phyloP scores from a whole-genome alignment of 2,797 vertebrate species.

The Pristis pectinata region DNA sequence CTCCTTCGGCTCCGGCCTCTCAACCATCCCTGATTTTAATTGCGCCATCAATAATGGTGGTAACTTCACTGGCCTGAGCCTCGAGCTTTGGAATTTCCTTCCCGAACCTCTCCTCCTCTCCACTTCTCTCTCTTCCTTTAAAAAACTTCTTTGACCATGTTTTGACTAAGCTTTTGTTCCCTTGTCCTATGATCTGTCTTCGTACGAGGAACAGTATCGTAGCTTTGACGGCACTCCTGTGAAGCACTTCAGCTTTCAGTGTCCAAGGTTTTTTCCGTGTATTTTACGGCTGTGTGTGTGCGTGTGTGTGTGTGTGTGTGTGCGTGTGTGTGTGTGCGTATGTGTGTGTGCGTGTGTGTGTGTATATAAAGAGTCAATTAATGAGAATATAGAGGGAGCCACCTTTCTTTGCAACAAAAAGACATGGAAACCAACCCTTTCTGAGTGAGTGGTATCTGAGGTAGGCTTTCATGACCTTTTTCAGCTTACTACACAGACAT shows the following conservation, averaged over 20 bases:
- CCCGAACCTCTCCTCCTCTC: too few relatives aligned
- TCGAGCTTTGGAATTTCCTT: too few relatives aligned
- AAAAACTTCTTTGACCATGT: background rate
- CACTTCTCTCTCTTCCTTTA: background rate
- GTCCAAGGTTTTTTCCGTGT: too few relatives aligned
- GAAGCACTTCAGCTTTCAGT: background rate
- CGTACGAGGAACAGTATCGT: too few relatives aligned
- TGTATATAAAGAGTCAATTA: background rate
- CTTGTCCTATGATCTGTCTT: background rate
- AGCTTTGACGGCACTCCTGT: background rate
- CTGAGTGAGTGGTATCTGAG: background rate
- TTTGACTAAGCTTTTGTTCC: background rate
- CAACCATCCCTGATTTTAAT: background rate
- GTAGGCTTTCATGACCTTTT: background rate
- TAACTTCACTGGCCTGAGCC: background rate
- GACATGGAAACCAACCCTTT: background rate
- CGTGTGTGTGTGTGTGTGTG: too few relatives aligned
- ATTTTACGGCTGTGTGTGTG: too few relatives aligned
- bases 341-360: too few relatives aligned
- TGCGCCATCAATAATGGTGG: background rate
- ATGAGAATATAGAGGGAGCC: background rate
- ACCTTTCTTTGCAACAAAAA: background rate
- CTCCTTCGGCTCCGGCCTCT: background rate
- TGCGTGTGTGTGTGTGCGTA: too few relatives aligned
- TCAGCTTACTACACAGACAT: background rate